A percentile compares a stretch with the other conserved stretches of the same genome.
Conservation (phyloP, 2,888 invertebrate species). For the Rhogogaster chlorosoma region DNA sequence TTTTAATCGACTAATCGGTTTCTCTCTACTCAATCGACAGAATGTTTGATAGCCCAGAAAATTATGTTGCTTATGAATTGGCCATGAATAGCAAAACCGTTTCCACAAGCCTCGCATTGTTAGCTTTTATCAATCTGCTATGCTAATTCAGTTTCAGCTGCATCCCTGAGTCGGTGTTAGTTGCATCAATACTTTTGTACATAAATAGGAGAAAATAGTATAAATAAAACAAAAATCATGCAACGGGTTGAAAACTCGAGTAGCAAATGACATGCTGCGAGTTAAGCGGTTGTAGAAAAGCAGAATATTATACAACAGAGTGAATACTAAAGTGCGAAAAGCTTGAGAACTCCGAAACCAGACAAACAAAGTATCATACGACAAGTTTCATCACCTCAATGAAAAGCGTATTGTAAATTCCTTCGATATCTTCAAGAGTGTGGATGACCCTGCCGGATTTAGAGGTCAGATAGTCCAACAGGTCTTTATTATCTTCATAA, state of each 20-base stretch:
- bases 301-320: too few species aligned
- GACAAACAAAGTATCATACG: neutral
- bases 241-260: neutral
- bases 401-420: constrained; percentile 84
- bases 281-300: neutral
- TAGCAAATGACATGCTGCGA: neutral
- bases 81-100: neutral
- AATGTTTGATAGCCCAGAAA: neutral
- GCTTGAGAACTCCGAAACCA: neutral
- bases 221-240: neutral
- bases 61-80: neutral
- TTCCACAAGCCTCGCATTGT: neutral
- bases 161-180: too few species aligned
- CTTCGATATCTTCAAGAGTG: constrained; percentile 80
- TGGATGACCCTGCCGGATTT: constrained; percentile 82
- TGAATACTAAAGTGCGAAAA: neutral
- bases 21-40: neutral
- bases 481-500: constrained; percentile 80
- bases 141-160: too few species aligned
- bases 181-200: neutral
- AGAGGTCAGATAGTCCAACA: constrained; percentile 85
- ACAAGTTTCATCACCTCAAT: constrained; percentile 81
- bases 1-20: neutral
- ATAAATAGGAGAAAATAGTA: neutral
- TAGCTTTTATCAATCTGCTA: neutral